Percentiles rank a stretch among this genome's conserved stretches.
These are phyloP conservation scores for Halocynthia roretzi DNA, from an alignment of 23 tunicate genomes.

Conservation along the genomic window DNA sequence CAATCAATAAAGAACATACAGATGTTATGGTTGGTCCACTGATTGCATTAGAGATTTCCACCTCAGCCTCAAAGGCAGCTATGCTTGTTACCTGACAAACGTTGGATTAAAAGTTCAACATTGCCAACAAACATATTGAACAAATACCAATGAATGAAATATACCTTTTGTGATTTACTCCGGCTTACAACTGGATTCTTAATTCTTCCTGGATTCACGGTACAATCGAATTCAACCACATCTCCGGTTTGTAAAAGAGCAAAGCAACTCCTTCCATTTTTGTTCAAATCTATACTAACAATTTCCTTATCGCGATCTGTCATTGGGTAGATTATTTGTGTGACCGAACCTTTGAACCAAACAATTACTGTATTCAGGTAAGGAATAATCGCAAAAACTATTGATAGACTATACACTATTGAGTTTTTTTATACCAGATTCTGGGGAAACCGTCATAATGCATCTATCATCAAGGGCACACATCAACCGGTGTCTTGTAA, in stretches of 20 bases:
- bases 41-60: slow-evolving; percentile 16
- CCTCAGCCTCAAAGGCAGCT: slow-evolving; percentile 13
- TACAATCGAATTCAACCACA: slow-evolving; percentile 38
- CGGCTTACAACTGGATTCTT: not conserved
- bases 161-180: slow-evolving; percentile 27
- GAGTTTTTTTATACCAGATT: slow-evolving; percentile 18
- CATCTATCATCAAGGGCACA: slow-evolving; percentile 47
- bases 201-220: slow-evolving; percentile 50
- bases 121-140: not conserved
- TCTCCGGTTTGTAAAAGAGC: slow-evolving; percentile 28
- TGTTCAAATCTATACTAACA: slow-evolving; percentile 20
- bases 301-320: slow-evolving; percentile 22
- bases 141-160: not conserved
- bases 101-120: not conserved
- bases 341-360: slow-evolving; percentile 4
- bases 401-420: not conserved
- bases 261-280: slow-evolving; percentile 25
- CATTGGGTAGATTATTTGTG: slow-evolving; percentile 45
- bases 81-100: slow-evolving; percentile 1
- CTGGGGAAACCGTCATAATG: slow-evolving; percentile 51
- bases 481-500: slow-evolving; percentile 13
- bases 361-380: not conserved
- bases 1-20: slow-evolving; percentile 28
- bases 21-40: not conserved
- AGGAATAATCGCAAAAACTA: not conserved